Base-by-base conservation (phyloP, 2,797 vertebrate species). In the Microctenopoma stevenorrisi region DNA sequence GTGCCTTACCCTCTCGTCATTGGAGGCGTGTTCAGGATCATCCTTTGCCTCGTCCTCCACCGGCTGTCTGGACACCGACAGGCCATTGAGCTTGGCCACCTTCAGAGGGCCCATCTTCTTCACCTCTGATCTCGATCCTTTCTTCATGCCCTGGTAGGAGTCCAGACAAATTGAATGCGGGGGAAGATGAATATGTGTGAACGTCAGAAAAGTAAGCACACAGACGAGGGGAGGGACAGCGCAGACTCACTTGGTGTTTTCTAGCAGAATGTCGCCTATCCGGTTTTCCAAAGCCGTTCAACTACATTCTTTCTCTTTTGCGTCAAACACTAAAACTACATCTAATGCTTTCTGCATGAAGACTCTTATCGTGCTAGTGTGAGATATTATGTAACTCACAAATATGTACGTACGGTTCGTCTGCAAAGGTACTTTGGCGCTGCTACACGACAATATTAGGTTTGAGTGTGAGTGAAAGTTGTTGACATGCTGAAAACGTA, bases 51-150 rank as follows among this genome's bases (percentile, higher is more conserved):
- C 95, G 35, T 94, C 93, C 2, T 94, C 93, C 79, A 96, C 66
- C 8, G 96, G 96, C 89, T 96, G 89, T 72, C 96, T 92, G 42
- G 95, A 95, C 71, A 95, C 86, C 0, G 96, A 94, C 43, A 98
- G 91, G 64, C 98, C 98, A 28, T 99, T 99, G 16, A 97, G 94
- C 12, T 95, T 95, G 40, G 96, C 96, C 77, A 97, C 77, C 73
- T 97, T 99, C 79, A 98, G 89, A 46, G 97, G 96, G 16, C 97
- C 97, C 66, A 96, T 94, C 93, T 98, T 99, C 90, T 95, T 98
- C 16, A 93, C 83, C 74, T 99, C 97, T 28, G 91, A 92, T 84
- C 95, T 94, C 8, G 88, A 86, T 52, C 89, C 92, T 94, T 97
- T 96, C 89, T 97, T 99, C 95, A 97, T 96, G 57, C 96, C 97